Base-by-base conservation (phyloP, 2,113 vertebrate genomes). In the Myotis davidii region DNA sequence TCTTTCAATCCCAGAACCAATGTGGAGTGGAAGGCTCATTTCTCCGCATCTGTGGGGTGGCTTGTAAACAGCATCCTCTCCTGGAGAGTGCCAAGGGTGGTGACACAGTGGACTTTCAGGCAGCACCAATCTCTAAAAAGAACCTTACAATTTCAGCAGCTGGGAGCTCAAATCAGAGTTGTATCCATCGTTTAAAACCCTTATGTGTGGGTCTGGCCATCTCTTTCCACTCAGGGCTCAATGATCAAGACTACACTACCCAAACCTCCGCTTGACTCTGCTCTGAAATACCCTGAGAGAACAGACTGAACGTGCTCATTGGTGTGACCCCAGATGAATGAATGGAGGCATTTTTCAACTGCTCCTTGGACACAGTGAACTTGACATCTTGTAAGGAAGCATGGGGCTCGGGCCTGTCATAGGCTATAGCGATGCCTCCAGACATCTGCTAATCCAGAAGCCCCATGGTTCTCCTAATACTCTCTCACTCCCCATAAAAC, bases 401-500 rank as follows among this genome's bases (percentile, higher is more conserved):
- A 25, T 27, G 72, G 76, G 11, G 87, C 52, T 88, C 64, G 81
- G 91, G 48, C 88, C 67, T 56, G 90, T 14, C 52, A 67, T 4
- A 48, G 74, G 59, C 79, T 94, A 6, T 65, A 93, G 84, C 39
- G 54, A 91, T 45, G 84, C 93, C 91, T 93, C 81, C 50, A 79
- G 84, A 77, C 86, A 93, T 72, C 90, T 95, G 90, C 93, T 78
- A 65, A 88, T 14, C 65, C 76, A 79, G 79, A 93, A 84, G 83
- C 70, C 92, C 65, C 65, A 20, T 1, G 65, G 95, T 67, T 90
- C 82, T 91, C 72, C 94, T 85, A 96, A 93, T 85, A 45, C 74
- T 74, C 88, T 91, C 92, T 76, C 87, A 77, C 81, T 92, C 73
- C 48, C 96, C 86, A 81, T 52, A 85, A 96, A 93, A 88, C 74